Evolutionary conservation across 2,797 vertebrate genomes (phyloP).

Genomic region (Botia kubotai): DNA sequence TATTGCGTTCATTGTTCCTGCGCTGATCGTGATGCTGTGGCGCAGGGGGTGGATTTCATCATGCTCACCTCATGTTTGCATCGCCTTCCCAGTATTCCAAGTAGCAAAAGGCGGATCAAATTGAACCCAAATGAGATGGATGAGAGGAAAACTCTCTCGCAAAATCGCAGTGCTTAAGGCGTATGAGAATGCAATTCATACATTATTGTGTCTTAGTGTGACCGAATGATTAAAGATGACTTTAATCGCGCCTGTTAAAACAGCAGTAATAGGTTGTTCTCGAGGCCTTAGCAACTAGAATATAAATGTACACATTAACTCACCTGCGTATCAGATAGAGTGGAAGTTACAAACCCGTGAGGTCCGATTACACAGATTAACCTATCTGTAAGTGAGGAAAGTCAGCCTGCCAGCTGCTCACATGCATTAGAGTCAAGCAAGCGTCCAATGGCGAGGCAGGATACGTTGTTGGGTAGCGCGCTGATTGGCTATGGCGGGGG

Average conservation of each 20-base stretch:
- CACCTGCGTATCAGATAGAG: slow-evolving; percentile 30
- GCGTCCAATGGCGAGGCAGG: slow-evolving; percentile 40
- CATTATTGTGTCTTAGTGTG: background rate
- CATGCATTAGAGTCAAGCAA: slow-evolving; percentile 33
- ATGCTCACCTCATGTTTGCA: background rate
- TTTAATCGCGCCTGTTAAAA: background rate
- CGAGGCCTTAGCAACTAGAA: background rate
- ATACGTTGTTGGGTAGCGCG: slow-evolving; percentile 21
- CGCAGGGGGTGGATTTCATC: slow-evolving; percentile 45
- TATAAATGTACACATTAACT: slow-evolving; percentile 13
- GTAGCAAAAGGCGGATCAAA: background rate
- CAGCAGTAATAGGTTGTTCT: background rate
- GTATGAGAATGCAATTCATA: background rate
- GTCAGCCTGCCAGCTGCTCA: slow-evolving; percentile 10
- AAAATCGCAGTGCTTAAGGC: background rate
- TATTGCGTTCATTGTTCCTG: background rate
- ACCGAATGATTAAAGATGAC: no score
- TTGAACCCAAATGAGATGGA: background rate
- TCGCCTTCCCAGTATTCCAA: background rate
- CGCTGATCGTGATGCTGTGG: slow-evolving; percentile 44
- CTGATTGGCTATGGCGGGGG: slow-evolving; percentile 56
- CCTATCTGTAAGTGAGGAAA: slow-evolving; percentile 10
- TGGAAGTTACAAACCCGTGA: background rate
- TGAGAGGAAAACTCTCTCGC: background rate
- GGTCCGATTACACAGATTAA: background rate